Evolutionary conservation across 1,140 invertebrate genomes (phyloP).

Genomic region (Helicorthomorpha holstii): DNA sequence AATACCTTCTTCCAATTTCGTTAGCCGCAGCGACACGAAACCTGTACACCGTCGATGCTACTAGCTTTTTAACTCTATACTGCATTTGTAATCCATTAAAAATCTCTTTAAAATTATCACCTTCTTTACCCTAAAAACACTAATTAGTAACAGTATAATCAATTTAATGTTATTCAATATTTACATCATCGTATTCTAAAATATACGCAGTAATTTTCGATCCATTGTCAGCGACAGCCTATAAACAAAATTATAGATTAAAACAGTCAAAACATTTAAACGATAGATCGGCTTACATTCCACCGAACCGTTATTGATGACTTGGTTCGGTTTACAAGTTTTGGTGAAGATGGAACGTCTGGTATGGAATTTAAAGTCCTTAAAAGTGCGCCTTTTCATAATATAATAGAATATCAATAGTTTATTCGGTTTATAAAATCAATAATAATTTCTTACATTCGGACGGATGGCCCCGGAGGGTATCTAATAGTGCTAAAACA

Average conservation of each 20-base stretch:
- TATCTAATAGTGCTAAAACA: slow-evolving; percentile 13
- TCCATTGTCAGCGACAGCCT: slow-evolving; percentile 53
- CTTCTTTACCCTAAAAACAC: slow-evolving; percentile 18
- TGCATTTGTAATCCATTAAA: slow-evolving; percentile 48
- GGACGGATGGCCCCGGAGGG: slow-evolving; percentile 31
- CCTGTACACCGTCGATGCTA: slow-evolving; percentile 53
- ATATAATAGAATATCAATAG: slow-evolving; percentile 17
- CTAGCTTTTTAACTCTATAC: slow-evolving; percentile 47
- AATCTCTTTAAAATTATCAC: slow-evolving; percentile 44
- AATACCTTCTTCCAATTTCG: slow-evolving; percentile 46
- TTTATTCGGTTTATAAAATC: neutral
- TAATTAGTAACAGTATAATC: neutral
- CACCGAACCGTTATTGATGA: slow-evolving; percentile 27
- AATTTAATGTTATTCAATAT: slow-evolving; percentile 19
- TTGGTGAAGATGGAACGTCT: slow-evolving; percentile 27
- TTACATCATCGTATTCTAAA: slow-evolving; percentile 58
- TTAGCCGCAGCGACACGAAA: slow-evolving; percentile 70
- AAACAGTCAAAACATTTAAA: slow-evolving; percentile 3
- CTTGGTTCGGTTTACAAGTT: slow-evolving; percentile 25
- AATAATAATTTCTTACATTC: slow-evolving; percentile 13
- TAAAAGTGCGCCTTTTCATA: slow-evolving; percentile 18
- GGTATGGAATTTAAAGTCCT: slow-evolving; percentile 27
- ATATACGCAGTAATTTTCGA: slow-evolving; percentile 55
- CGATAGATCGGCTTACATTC: slow-evolving; percentile 22
- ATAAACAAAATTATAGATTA: slow-evolving; percentile 23